Conservation (phyloP, 2,888 invertebrate genomes). For the Blomia tropicalis region DNA sequence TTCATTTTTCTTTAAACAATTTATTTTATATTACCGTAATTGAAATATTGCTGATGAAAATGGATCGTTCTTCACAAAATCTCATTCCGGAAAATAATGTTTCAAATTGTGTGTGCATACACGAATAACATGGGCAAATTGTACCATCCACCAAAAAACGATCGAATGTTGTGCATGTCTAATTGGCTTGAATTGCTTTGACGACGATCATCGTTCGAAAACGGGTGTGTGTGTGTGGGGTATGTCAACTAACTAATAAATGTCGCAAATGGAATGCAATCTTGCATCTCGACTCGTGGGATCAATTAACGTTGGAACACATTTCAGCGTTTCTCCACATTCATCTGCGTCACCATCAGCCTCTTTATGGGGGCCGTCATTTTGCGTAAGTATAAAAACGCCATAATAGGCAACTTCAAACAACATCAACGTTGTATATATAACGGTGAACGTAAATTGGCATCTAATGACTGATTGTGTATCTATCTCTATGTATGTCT, state of each 20-base stretch:
- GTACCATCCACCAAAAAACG: not conserved
- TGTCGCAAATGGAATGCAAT: no score
- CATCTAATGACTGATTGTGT: not conserved
- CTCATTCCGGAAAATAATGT: no score
- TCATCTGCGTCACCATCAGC: slow-evolving; percentile 75
- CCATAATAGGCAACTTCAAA: not conserved
- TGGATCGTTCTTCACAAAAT: no score
- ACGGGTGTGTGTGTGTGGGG: no score
- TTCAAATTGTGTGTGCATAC: not conserved
- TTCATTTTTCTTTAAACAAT: not conserved
- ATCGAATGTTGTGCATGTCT: no score
- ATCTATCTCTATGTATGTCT: not conserved
- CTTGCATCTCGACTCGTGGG: no score
- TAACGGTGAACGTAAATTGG: no score
- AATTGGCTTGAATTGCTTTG: no score
- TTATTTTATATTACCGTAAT: no score
- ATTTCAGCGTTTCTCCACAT: slow-evolving; percentile 72
- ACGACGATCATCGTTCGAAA: no score
- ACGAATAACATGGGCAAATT: not conserved
- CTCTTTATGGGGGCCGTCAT: slow-evolving; percentile 83
- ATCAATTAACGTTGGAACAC: not conserved
- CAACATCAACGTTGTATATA: not conserved
- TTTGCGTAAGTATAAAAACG: slow-evolving; percentile 51
- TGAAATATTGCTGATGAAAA: no score
- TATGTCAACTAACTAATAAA: no score